Percentiles rank a stretch among this genome's conserved stretches.
These are phyloP conservation scores for Spinibarbus caldwelli DNA, from an alignment of 2,797 vertebrate species.

Conservation along the genomic window DNA sequence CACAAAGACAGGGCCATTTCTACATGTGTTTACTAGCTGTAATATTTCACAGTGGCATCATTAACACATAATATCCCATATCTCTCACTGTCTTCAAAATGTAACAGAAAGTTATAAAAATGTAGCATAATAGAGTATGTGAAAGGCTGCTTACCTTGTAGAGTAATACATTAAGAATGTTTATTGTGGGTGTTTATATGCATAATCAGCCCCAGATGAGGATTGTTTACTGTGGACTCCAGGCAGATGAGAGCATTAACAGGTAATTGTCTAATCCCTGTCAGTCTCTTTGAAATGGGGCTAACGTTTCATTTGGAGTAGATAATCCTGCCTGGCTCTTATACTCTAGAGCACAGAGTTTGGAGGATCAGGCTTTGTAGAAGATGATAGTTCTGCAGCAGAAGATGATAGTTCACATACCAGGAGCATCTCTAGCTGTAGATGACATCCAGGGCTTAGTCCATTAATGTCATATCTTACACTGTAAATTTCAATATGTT, in stretches of 20 bases:
- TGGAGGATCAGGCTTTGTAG: conserved; percentile 9
- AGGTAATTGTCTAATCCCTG: conserved; percentile 70
- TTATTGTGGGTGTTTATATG: conserved; percentile 15
- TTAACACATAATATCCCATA: background rate
- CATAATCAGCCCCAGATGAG: conserved; percentile 50
- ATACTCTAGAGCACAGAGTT: conserved; percentile 20
- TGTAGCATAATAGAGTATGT: background rate
- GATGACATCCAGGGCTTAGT: background rate
- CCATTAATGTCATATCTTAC: background rate
- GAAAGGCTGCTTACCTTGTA: background rate
- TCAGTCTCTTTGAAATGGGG: conserved; percentile 74
- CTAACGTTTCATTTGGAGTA: conserved; percentile 81
- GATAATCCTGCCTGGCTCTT: conserved; percentile 75
- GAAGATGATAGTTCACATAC: conserved; percentile 6
- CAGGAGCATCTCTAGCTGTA: background rate
- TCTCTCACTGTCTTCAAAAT: background rate
- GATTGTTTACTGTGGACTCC: conserved; percentile 35
- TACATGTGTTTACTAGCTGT: background rate
- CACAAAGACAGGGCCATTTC: background rate
- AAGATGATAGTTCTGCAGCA: conserved; percentile 16
- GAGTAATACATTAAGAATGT: conserved; percentile 4
- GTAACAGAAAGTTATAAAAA: background rate
- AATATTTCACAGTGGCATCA: background rate
- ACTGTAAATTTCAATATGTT: background rate
- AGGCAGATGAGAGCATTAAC: conserved; percentile 44